Base-by-base conservation (phyloP, 1,140 invertebrate species). In the Caenorhabditis remanei region DNA sequence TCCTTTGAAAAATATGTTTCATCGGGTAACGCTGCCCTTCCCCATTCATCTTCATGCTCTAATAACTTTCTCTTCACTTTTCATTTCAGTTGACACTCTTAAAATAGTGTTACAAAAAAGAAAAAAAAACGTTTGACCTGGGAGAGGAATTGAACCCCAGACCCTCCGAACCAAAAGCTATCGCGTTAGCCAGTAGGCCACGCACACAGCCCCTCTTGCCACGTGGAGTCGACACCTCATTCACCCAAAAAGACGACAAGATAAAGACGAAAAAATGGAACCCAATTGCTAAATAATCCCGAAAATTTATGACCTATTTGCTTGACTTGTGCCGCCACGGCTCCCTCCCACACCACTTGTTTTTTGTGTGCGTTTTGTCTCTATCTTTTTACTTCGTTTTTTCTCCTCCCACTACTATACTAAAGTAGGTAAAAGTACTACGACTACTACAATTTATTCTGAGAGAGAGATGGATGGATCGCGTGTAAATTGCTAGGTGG, bases 221-320 rank as follows among this genome's bases (percentile, higher is more conserved):
- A 0, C 32, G 32, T 32, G 32, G 32, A 0, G 32, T 32, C 32
- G 32, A 32, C 32, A 32, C 32, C 32, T 32, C 32, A 32, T 32
- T 32, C 32, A 32, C 32, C 2, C 0, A 32, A 32, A 32, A 32
- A 32, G 32, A 32, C 32, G 32, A 32, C 16, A n/a, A 58, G n/a
- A 14, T 21, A 2, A 8, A 58, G n/a, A 58, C 21, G 16, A 19
- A 8, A n/a, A 58, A 58, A 58, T 32, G 32, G 32, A 58, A n/a
- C 56, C 61, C 61, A 65, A 40, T 40, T 40, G 32, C 61, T 40
- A 65, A 65, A 65, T 65, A 65, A 65, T 65, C 32, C 61, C 61
- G 7, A 65, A 65, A 65, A 65, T 65, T 65, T 65, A 65, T 65
- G 61, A 24, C 61, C 61, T 65, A 65, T 65, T 65, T 65, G 61